Evolutionary conservation across 2,888 invertebrate genomes (phyloP), one percentile per base, ranked within the genome.

Genomic region (Hermodice carunculata): DNA sequence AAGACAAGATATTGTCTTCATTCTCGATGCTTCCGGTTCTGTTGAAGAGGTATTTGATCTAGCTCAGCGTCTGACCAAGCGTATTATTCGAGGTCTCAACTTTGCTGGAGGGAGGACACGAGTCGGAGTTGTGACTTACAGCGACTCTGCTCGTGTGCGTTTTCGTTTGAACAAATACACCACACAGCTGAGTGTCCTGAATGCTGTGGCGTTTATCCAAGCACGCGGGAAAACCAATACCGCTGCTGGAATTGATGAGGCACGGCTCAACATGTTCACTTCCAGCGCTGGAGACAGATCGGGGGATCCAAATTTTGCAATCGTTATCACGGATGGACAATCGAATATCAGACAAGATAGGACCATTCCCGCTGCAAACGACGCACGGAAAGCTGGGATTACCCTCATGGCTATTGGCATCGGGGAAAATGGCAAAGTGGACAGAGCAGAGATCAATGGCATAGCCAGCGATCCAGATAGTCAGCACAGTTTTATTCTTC

Each of bases 191-290:
- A 67, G 74, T 3, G 71, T 83, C 4, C 76, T 78, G 61, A 76
- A 75, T 52, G 81, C 78, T n/a, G 74, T 82, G 32, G 76, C 78
- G 28, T 73, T 81, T 40, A 64, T 70, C 11, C 81, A 80, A 22
- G 76, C 74, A 54, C 79, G 79, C 51, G 80, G 81, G 22, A 78
- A 80, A 59, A 81, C 82, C 0, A 80, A 81, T 69, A 81, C 82
- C 4, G 81, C 81, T 3, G n/a, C 34, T 11, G 59, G 49, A 19
- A n/a, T 59, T 2, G 37, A 59, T 19, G 17, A 24, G 5, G 48
- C 48, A 14, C 42, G 26, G 19, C 11, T 11, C 11, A 24, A n/a
- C 49, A 59, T 59, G 59, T 59, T 59, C 40, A 37, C 49, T 3
- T 2, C 48, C 3, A 24, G 11, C 3, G 31, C 24, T 5, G 59